These are phyloP conservation scores for Prosopocoilus inquinatus DNA, from an alignment of 2,888 invertebrate genomes.

Conservation along the genomic window DNA sequence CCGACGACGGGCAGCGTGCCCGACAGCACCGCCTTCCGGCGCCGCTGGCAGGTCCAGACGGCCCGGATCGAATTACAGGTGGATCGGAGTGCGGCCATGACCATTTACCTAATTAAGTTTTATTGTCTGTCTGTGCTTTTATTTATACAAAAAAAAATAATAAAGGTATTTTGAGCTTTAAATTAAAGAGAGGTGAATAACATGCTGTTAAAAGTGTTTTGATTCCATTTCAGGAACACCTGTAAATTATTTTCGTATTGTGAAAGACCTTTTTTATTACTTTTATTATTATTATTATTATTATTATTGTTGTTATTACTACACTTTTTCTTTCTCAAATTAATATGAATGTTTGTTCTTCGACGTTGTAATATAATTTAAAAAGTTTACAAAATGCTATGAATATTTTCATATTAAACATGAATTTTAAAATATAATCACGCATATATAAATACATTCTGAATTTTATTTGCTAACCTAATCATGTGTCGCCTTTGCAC, in stretches of 20 bases:
- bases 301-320: slow-evolving; percentile 20
- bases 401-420: slow-evolving; percentile 52
- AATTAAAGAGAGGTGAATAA: slow-evolving; percentile 49
- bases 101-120: slow-evolving; percentile 42
- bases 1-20: slow-evolving; percentile 20
- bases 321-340: slow-evolving; percentile 30
- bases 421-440: slow-evolving; percentile 50
- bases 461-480: slow-evolving; percentile 40
- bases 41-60: slow-evolving; percentile 41
- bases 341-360: slow-evolving; percentile 47
- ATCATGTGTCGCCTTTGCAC: slow-evolving; percentile 15
- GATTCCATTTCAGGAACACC: slow-evolving; percentile 44
- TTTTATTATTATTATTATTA: slow-evolving; percentile 7
- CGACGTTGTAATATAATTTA: slow-evolving; percentile 50
- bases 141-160: slow-evolving; percentile 41
- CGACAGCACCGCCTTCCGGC: slow-evolving; percentile 20
- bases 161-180: slow-evolving; percentile 49
- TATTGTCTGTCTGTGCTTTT: slow-evolving; percentile 49
- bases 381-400: slow-evolving; percentile 48
- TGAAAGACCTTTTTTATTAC: slow-evolving; percentile 43
- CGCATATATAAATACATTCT: slow-evolving; percentile 44
- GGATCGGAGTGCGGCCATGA: slow-evolving; percentile 46
- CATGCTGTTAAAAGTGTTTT: slow-evolving; percentile 40
- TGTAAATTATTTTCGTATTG: slow-evolving; percentile 47
- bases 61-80: slow-evolving; percentile 42